Base-by-base conservation (phyloP, 2,113 vertebrate species). In the Leptodactylus fuscus region DNA sequence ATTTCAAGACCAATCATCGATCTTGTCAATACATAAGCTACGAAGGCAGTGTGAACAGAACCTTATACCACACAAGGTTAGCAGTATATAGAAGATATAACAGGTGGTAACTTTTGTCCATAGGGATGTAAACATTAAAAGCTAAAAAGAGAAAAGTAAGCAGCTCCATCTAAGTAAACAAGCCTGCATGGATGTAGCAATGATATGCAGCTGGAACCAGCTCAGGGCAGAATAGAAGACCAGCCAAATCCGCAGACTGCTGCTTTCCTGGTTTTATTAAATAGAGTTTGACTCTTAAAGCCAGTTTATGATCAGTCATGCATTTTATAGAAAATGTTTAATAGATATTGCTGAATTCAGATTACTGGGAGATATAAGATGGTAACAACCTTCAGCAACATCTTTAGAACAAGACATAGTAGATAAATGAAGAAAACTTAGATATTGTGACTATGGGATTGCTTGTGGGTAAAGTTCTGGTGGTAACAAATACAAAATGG, bases 181-280 rank as follows among this genome's bases (percentile, higher is more conserved):
- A 34, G 2, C 34, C 15, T 65, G 12, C 65, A 20, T 69, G 65
- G 34, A 9, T 36, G 20, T 69, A 38, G 7, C 29, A 67, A 9
- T 67, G 32, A 22, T 20, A 69, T 8, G 62, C 62, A 67, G 62
- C 18, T 36, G 32, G 18, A 38, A 22, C 16, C 18, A 69, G 34
- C 10, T 4, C 9, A 38, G 18, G 9, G 9, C 32, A 69, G 32
- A 38, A 32, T 27, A 65, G 27, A 18, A 34, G 29, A 67, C 29
- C 15, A 8, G 29, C 20, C 65, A 7, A 38, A 32, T 18, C 16
- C 36, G 65, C 1, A 0, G 10, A 3, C 3, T 38, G 38, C 20
- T 12, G 34, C 32, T 69, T 69, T 69, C 29, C 34, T 67, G 62
- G 27, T 67, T 36, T 67, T 34, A 67, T 69, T 69, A 38, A 69